Percentiles rank a stretch among this genome's conserved stretches.
Evolutionary conservation across 2,113 vertebrate species (phyloP).

Genomic region (Ammodytes dubius): DNA sequence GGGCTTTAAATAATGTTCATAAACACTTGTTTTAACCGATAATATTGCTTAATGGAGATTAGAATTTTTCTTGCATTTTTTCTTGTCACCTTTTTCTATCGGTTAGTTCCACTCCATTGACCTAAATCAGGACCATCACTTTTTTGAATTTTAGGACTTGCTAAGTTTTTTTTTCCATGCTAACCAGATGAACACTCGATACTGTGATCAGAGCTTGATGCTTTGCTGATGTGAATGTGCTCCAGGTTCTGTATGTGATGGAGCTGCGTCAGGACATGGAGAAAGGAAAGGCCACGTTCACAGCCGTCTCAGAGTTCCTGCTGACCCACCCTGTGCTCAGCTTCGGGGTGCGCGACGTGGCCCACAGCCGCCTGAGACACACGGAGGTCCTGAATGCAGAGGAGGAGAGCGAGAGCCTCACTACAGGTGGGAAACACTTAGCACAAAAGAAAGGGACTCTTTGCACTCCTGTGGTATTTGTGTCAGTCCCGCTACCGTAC

Average conservation of each 20-base stretch:
- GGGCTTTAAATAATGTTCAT: background rate
- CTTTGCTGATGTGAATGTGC: background rate
- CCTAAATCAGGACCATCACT: background rate
- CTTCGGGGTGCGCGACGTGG: slow-evolving; percentile 95
- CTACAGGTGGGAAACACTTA: slow-evolving; percentile 82
- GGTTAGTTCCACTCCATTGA: background rate
- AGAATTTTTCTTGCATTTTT: background rate
- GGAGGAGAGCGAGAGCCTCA: slow-evolving; percentile 92
- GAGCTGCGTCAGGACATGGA: slow-evolving; percentile 95
- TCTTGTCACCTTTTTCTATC: background rate
- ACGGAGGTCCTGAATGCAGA: slow-evolving; percentile 94
- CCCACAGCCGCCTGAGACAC: slow-evolving; percentile 89
- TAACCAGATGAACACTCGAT: too few relatives aligned
- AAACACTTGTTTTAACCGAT: background rate
- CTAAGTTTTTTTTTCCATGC: background rate
- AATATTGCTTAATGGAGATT: background rate
- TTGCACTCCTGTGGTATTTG: background rate
- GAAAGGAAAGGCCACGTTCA: slow-evolving; percentile 93
- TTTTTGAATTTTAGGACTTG: background rate
- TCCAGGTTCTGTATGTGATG: slow-evolving; percentile 97
- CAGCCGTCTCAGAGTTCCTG: slow-evolving; percentile 97
- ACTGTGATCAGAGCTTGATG: background rate
- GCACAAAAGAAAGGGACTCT: background rate
- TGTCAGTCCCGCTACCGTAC: background rate
- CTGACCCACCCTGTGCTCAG: slow-evolving; percentile 98